Evolutionary conservation across 2,888 invertebrate species (phyloP).

Genomic region (Allygus modestus): DNA sequence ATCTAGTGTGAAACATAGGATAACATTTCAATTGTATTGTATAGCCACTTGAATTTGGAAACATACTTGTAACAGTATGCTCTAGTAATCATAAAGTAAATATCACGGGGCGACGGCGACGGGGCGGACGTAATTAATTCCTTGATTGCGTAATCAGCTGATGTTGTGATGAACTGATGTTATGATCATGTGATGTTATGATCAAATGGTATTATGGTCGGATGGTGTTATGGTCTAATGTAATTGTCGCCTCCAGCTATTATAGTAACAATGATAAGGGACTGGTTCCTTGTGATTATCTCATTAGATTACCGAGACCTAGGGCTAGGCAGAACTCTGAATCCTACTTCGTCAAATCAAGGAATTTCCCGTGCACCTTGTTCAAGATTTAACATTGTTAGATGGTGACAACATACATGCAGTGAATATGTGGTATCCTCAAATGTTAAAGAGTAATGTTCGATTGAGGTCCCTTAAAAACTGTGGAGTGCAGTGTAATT

Average conservation of each 20-base stretch:
- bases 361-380: too few relatives aligned
- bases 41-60: too few relatives aligned
- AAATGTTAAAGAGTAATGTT: too few relatives aligned
- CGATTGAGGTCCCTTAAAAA: too few relatives aligned
- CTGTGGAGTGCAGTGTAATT: too few relatives aligned
- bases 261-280: neutral
- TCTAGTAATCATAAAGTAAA: neutral
- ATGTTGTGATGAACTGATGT: slow-evolving; percentile 26
- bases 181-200: slow-evolving; percentile 1
- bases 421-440: too few relatives aligned
- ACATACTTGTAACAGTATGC: too few relatives aligned
- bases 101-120: neutral
- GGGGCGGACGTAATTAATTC: slow-evolving; percentile 3
- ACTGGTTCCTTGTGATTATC: neutral
- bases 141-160: slow-evolving; percentile 28
- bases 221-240: slow-evolving; percentile 25
- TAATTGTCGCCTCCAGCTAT: slow-evolving; percentile 12
- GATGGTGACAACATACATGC: too few relatives aligned
- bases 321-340: neutral
- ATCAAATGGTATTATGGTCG: neutral
- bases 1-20: too few relatives aligned
- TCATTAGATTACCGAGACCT: neutral
- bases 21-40: too few relatives aligned
- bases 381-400: too few relatives aligned
- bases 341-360: too few relatives aligned